Conservation (phyloP, 1,140 invertebrate species). For the Trinorchestia longiramus region DNA sequence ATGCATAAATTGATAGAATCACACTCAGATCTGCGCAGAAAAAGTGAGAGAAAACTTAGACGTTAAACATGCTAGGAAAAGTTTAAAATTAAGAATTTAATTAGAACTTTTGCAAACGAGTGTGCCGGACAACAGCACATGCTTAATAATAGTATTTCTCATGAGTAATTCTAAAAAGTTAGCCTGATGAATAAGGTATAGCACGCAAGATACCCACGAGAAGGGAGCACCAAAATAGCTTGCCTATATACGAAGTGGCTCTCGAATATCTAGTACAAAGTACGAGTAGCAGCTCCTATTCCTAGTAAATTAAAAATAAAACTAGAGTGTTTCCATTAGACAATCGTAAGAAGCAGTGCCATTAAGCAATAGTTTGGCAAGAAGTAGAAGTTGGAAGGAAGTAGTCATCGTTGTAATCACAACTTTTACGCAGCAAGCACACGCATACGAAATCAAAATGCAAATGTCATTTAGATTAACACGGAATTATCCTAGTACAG, state of each 20-base stretch:
- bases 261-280: background rate
- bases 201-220: background rate
- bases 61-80: background rate
- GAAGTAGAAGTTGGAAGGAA: background rate
- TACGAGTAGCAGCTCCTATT: background rate
- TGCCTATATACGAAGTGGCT: background rate
- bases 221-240: background rate
- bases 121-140: background rate
- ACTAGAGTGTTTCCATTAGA: background rate
- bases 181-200: background rate
- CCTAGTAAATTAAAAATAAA: background rate
- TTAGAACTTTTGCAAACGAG: background rate
- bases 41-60: background rate
- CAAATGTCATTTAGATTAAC: background rate
- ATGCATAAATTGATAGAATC: background rate
- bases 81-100: background rate
- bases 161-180: background rate
- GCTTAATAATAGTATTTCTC: background rate
- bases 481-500: background rate
- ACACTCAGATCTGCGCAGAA: background rate
- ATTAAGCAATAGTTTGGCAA: slow-evolving; percentile 9
- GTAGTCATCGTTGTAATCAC: background rate
- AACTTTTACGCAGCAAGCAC: background rate
- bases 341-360: background rate
- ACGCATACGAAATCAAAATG: background rate